A percentile compares a stretch with the other conserved stretches of the same genome.
phyloP scores from a whole-genome alignment of 2,888 invertebrate species.

The Spodoptera littoralis region DNA sequence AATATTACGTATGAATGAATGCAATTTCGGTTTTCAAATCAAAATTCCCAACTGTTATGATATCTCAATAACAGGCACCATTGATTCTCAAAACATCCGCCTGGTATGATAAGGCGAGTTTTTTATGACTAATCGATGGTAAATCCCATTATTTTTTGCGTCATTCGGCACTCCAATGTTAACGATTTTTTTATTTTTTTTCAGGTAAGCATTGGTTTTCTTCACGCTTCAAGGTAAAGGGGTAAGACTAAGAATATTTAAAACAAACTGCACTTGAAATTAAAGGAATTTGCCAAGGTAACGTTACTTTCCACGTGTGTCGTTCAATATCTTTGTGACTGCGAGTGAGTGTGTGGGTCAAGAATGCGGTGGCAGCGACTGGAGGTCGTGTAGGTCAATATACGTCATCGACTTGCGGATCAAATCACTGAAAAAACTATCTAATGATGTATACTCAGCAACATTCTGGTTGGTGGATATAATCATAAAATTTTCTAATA shows the following conservation, averaged over 20 bases:
- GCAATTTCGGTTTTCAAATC: background rate
- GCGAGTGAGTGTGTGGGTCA: slow-evolving; percentile 65
- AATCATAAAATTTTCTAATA: too few species aligned
- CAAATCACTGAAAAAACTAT: slow-evolving; percentile 53
- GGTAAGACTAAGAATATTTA: slow-evolving; percentile 59
- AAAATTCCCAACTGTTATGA: slow-evolving; percentile 31
- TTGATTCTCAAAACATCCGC: slow-evolving; percentile 56
- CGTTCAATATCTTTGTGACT: slow-evolving; percentile 52
- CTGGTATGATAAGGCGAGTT: slow-evolving; percentile 54
- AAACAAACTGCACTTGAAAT: slow-evolving; percentile 46
- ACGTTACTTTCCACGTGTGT: slow-evolving; percentile 55
- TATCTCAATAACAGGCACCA: slow-evolving; percentile 52
- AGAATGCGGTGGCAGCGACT: slow-evolving; percentile 68
- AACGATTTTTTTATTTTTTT: slow-evolving; percentile 61
- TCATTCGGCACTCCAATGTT: slow-evolving; percentile 46
- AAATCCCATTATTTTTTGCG: slow-evolving; percentile 29
- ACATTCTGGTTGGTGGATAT: background rate
- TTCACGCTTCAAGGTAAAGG: slow-evolving; percentile 37
- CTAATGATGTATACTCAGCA: slow-evolving; percentile 29
- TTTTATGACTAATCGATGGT: slow-evolving; percentile 40
- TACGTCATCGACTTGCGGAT: slow-evolving; percentile 44
- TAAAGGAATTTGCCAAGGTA: slow-evolving; percentile 48
- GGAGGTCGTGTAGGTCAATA: slow-evolving; percentile 62
- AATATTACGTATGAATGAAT: too few species aligned
- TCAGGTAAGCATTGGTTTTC: slow-evolving; percentile 67